phyloP scores from a whole-genome alignment of 2,113 vertebrate species.

The Hemicordylus capensis region DNA sequence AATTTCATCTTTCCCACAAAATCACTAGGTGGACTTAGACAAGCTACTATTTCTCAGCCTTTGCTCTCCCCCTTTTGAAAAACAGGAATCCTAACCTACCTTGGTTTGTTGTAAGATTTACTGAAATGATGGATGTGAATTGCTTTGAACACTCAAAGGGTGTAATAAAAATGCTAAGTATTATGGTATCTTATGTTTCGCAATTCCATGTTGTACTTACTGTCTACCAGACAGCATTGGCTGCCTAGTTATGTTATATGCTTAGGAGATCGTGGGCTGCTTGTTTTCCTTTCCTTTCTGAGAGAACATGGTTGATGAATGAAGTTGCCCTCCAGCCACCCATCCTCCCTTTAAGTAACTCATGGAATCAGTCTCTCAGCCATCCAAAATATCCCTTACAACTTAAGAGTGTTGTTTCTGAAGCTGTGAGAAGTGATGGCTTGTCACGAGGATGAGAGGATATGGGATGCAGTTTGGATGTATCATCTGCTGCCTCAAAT shows the following conservation, averaged over 20 bases:
- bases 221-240: background rate
- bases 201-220: background rate
- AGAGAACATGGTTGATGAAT: background rate
- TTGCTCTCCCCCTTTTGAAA: background rate
- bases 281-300: background rate
- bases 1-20: background rate
- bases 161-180: background rate
- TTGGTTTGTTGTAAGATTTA: too few species aligned
- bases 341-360: too few species aligned
- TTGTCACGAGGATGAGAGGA: too few species aligned
- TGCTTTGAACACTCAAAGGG: too few species aligned
- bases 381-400: too few species aligned
- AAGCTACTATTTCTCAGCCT: background rate
- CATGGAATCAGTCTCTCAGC: too few species aligned
- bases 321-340: background rate
- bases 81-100: too few species aligned
- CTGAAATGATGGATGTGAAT: too few species aligned
- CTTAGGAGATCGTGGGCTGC: background rate
- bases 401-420: too few species aligned
- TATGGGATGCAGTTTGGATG: too few species aligned
- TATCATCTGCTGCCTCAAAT: too few species aligned
- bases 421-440: too few species aligned
- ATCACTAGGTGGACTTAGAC: background rate
- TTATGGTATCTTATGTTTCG: background rate
- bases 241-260: background rate